phyloP scores from a whole-genome alignment of 2,797 vertebrate species.

The Aldrovandia affinis region DNA sequence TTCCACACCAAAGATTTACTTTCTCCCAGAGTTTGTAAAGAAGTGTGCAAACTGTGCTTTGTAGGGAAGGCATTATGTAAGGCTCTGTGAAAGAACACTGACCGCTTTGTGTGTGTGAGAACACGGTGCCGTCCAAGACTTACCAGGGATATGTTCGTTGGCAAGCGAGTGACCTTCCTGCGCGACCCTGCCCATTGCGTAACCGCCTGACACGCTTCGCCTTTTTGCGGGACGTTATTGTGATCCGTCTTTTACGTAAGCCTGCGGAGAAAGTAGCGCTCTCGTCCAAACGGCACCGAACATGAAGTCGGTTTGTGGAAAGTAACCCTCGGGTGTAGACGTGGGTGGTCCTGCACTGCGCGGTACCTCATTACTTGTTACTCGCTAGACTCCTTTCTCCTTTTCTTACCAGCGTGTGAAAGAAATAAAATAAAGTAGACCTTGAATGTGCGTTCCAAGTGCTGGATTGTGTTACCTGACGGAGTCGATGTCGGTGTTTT shows the following conservation, averaged over 20 bases:
- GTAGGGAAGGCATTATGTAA: constrained; percentile 17
- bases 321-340: background rate
- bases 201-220: background rate
- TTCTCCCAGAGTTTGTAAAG: background rate
- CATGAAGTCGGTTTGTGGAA: too few relatives aligned
- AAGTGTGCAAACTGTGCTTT: background rate
- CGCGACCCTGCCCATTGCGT: background rate
- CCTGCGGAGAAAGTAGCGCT: background rate
- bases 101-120: background rate
- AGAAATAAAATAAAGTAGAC: background rate
- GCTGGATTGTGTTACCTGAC: background rate
- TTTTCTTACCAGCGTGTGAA: background rate
- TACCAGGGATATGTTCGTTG: background rate
- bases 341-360: background rate
- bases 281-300: too few relatives aligned
- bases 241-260: background rate
- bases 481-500: background rate
- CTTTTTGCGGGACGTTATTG: background rate
- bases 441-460: too few relatives aligned
- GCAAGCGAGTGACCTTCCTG: background rate
- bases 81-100: constrained; percentile 14
- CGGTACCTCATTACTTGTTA: background rate
- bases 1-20: background rate
- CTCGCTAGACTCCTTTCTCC: background rate
- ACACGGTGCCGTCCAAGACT: background rate